Conservation (phyloP, 37 sponge, comb jelly and placozoan genomes). For the Halichondria panicea region DNA sequence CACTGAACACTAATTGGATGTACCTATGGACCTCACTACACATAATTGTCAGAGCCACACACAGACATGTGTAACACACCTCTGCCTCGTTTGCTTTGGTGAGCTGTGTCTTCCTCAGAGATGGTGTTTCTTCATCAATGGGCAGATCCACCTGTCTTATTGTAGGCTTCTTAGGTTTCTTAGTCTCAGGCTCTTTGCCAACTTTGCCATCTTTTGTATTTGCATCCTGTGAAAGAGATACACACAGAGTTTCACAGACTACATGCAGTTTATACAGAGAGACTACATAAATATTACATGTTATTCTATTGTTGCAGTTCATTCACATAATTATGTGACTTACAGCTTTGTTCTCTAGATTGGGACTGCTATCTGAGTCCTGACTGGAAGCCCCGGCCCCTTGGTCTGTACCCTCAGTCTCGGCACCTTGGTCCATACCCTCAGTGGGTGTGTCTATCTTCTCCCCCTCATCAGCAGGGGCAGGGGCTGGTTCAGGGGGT, state of each 20-base stretch:
- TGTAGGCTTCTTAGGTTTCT: conserved; percentile 72
- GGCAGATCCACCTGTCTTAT: conserved; percentile 65
- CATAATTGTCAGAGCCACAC: background rate
- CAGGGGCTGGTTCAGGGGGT: conserved; percentile 9
- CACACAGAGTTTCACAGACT: too few species aligned
- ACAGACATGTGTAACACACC: conserved; percentile 26
- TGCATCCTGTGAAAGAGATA: conserved; percentile 12
- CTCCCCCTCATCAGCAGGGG: background rate
- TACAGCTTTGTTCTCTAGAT: too few species aligned
- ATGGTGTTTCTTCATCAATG: conserved; percentile 32
- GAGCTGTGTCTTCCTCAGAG: conserved; percentile 53
- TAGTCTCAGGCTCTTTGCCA: conserved; percentile 46
- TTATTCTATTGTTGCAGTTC: too few species aligned
- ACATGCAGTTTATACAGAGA: too few species aligned
- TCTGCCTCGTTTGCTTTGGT: conserved; percentile 71
- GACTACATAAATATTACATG: too few species aligned
- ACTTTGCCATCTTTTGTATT: too few species aligned
- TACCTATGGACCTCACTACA: background rate
- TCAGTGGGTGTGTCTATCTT: background rate
- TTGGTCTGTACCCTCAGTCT: background rate
- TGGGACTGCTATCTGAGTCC: too few species aligned
- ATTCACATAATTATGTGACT: too few species aligned
- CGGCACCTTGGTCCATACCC: background rate
- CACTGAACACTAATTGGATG: too few species aligned
- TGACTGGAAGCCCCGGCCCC: too few species aligned